Evolutionary conservation across 2,797 vertebrate genomes (phyloP), one percentile per base, ranked within the genome.

Genomic region (Typhlichthys eigenmanni): DNA sequence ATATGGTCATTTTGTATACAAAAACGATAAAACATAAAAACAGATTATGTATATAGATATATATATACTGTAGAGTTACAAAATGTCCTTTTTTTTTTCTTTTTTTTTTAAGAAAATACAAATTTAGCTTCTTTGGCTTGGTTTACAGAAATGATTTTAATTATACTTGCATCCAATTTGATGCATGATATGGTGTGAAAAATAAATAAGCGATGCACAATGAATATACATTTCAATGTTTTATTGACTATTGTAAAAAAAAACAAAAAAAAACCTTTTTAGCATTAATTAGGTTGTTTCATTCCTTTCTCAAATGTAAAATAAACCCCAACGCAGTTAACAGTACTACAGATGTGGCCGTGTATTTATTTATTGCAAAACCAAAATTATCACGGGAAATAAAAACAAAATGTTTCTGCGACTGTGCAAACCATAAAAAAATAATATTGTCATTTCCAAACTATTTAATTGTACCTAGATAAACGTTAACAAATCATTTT

Each of bases 1-100:
- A 97, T 98, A 98, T 96, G 93, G 95, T 96, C 95, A 96, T 97
- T 98, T 97, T 98, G 96, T 97, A 96, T 96, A 96, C 78, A 87
- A 91, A 95, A 87, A 94, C 90, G 87, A 91, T 91, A 91, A 92
- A 87, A 93, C 81, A 82, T 82, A 90, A 88, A 87, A 91, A 91
- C 73, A 91, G 87, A 92, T 89, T 94, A 88, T 94, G 92, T 94
- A 92, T 51, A 92, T 91, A 91, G 82, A 24, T 19, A 19, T 19
- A 19, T 19, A 97, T 96, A 98, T 96, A 96, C 95, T 97, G 95
- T 96, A 98, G 95, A 97, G 94, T 93, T 95, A 95, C 92, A 88
- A 94, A 92, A 92, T 88, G 93, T 93, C 92, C 91, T 17, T 17
- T 17, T 17, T 90, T 93, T 62, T 75, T 94, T n/a, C n/a, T 92